A percentile compares a stretch with the other conserved stretches of the same genome.
Conservation (phyloP, 37 sponge, comb jelly and placozoan species). For the Cliona cf. orientalis region DNA sequence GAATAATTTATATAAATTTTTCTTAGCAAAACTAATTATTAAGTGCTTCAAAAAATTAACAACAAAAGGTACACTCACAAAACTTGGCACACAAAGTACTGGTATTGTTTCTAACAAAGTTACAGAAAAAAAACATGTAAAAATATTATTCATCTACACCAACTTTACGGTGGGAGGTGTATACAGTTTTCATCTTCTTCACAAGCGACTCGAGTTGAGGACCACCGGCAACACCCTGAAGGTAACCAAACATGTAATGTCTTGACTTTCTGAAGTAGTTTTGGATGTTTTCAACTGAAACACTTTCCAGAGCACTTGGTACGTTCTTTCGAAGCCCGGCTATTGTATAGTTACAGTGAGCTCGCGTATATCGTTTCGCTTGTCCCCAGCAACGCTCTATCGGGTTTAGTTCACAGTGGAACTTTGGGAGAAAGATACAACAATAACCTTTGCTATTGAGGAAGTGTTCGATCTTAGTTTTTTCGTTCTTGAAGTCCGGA, state of each 20-base stretch:
- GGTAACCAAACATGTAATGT: slow-evolving; percentile 31
- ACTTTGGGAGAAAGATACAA: slow-evolving; percentile 48
- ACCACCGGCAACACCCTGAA: slow-evolving; percentile 14
- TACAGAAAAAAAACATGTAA: no score
- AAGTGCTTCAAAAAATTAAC: no score
- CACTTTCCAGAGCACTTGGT: slow-evolving; percentile 13
- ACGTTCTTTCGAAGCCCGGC: neutral
- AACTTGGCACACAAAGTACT: no score
- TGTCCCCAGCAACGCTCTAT: slow-evolving; percentile 51
- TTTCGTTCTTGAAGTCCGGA: slow-evolving; percentile 47
- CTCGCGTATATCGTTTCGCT: slow-evolving; percentile 30
- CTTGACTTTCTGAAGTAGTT: slow-evolving; percentile 30
- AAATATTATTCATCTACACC: no score
- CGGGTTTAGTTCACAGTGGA: slow-evolving; percentile 56
- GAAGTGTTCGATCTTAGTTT: slow-evolving; percentile 44
- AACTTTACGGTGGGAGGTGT: slow-evolving; percentile 34
- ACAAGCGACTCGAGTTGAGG: slow-evolving; percentile 17
- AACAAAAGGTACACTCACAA: no score
- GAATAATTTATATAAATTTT: no score
- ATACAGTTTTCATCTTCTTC: slow-evolving; percentile 16
- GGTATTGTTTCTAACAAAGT: no score
- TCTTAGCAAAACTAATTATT: no score
- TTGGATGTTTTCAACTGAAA: slow-evolving; percentile 16
- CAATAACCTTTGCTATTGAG: slow-evolving; percentile 21
- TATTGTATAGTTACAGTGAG: slow-evolving; percentile 36